Evolutionary conservation across 2,888 invertebrate species (phyloP).

Genomic region (Phaonia tiefii): DNA sequence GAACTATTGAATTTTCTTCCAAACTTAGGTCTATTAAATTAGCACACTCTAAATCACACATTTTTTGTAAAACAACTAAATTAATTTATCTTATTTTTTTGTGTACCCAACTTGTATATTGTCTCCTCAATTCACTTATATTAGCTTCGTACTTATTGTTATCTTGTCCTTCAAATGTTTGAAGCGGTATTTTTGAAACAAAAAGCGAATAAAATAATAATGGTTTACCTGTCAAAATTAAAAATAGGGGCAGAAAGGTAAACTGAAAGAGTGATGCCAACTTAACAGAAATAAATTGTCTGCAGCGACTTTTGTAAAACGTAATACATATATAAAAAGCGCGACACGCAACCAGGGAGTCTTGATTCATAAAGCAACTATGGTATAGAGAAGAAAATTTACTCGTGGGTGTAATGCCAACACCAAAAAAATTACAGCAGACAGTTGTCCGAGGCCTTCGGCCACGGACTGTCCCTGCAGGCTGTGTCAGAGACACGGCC

Average conservation of each 20-base stretch:
- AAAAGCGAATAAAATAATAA: slow-evolving; percentile 43
- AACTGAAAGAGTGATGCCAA: not conserved
- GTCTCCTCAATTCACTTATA: not conserved
- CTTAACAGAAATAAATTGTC: too few relatives aligned
- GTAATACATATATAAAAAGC: too few relatives aligned
- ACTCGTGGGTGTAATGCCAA: too few relatives aligned
- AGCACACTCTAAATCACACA: slow-evolving; percentile 57
- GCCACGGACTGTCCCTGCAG: too few relatives aligned
- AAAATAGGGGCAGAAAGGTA: slow-evolving; percentile 17
- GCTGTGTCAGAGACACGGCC: too few relatives aligned
- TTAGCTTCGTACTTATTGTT: slow-evolving; percentile 10
- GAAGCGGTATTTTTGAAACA: slow-evolving; percentile 45
- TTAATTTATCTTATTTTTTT: not conserved
- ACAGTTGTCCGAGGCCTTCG: too few relatives aligned
- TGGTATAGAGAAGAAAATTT: too few relatives aligned
- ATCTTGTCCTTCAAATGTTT: slow-evolving; percentile 8
- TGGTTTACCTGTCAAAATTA: slow-evolving; percentile 56
- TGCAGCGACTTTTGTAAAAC: too few relatives aligned
- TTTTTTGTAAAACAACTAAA: slow-evolving; percentile 19
- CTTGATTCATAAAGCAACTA: too few relatives aligned
- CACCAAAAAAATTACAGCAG: too few relatives aligned
- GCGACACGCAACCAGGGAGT: too few relatives aligned
- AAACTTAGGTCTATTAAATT: slow-evolving; percentile 71
- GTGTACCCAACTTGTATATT: not conserved
- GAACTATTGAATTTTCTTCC: slow-evolving; percentile 61